Evolutionary conservation across 64 coral and sea anemone genomes (phyloP).

Genomic region (Exaiptasia diaphana): DNA sequence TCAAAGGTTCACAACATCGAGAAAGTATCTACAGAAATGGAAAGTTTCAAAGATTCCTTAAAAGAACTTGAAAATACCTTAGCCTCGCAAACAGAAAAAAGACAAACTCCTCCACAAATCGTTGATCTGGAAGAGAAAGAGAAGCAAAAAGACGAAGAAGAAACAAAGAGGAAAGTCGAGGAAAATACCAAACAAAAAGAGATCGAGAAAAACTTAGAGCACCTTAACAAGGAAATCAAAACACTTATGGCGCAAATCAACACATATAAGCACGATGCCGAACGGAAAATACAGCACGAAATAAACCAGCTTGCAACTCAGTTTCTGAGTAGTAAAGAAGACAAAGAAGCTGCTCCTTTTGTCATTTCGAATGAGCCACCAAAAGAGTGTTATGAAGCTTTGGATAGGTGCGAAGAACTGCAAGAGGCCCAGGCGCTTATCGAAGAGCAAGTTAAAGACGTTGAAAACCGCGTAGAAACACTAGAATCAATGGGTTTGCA

Average conservation of each 20-base stretch:
- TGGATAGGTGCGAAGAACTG: conserved; percentile 11
- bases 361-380: conserved; percentile 48
- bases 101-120: too few species aligned
- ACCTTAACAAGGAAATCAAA: too few species aligned
- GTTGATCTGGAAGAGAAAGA: too few species aligned
- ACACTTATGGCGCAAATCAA: too few species aligned
- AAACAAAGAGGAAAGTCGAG: too few species aligned
- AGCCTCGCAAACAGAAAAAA: neutral
- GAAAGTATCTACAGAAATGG: neutral
- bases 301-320: neutral
- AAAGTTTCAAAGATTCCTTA: neutral
- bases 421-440: conserved; percentile 3
- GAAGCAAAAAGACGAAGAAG: too few species aligned
- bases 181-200: too few species aligned
- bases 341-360: neutral
- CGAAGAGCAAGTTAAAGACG: conserved; percentile 29
- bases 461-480: neutral
- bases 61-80: conserved; percentile 25
- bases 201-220: too few species aligned
- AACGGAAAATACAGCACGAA: neutral
- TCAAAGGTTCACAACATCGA: too few species aligned
- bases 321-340: neutral
- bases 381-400: conserved; percentile 17
- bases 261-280: too few species aligned
- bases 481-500: neutral